phyloP scores from a whole-genome alignment of 2,888 invertebrate species.

The Drosophila pseudotalamancana region DNA sequence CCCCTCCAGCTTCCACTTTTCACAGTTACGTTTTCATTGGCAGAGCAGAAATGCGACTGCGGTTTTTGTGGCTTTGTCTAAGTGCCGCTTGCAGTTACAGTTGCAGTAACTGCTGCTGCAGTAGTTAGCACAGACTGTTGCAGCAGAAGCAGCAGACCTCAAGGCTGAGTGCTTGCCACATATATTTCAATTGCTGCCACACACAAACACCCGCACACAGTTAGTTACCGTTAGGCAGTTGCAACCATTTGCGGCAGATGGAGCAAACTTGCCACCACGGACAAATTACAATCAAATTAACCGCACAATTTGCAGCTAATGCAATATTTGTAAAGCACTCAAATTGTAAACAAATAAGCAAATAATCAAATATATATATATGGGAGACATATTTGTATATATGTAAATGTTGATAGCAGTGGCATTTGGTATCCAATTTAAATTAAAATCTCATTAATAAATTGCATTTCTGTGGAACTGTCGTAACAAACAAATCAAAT shows the following conservation, averaged over 20 bases:
- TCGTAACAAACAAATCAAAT: neutral
- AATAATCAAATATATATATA: neutral
- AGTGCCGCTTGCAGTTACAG: slow-evolving; percentile 31
- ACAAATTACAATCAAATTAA: slow-evolving; percentile 2
- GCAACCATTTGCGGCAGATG: slow-evolving; percentile 6
- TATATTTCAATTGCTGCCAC: neutral
- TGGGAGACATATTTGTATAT: too few species aligned
- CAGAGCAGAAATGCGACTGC: slow-evolving; percentile 41
- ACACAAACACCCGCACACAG: slow-evolving; percentile 3
- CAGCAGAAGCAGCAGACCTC: neutral
- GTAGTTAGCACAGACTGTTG: slow-evolving; percentile 12
- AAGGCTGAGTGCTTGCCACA: slow-evolving; percentile 7
- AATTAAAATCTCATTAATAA: slow-evolving; percentile 2
- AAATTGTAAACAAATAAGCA: neutral
- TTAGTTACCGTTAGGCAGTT: slow-evolving; percentile 1
- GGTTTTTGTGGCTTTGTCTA: slow-evolving; percentile 37
- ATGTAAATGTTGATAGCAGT: too few species aligned
- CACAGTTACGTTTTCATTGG: slow-evolving; percentile 54
- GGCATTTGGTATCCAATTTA: neutral
- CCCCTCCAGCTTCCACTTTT: neutral
- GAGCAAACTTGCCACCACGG: neutral
- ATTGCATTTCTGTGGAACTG: neutral
- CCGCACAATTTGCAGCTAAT: neutral
- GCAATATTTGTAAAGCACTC: neutral
- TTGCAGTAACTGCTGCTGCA: slow-evolving; percentile 9